phyloP scores from a whole-genome alignment of 2,888 invertebrate species.

The Drosophila sordidula region DNA sequence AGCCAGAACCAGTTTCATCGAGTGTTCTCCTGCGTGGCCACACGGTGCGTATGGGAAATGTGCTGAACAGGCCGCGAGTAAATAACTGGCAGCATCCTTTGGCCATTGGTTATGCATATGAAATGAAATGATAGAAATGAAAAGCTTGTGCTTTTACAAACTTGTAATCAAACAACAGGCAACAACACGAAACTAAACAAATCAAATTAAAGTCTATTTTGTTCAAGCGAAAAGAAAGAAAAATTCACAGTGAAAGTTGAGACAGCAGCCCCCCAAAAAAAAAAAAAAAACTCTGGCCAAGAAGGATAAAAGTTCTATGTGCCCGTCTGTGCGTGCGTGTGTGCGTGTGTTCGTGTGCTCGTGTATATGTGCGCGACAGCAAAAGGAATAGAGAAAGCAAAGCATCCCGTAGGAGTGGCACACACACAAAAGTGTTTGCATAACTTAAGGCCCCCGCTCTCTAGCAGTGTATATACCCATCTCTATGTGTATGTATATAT shows the following conservation, averaged over 20 bases:
- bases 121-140: constrained; percentile 30
- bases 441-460: constrained; percentile 61
- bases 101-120: constrained; percentile 28
- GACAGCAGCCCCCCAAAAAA: constrained; percentile 17
- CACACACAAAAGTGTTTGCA: constrained; percentile 74
- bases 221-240: background rate
- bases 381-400: constrained; percentile 76
- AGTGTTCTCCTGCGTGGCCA: constrained; percentile 34
- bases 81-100: constrained; percentile 33
- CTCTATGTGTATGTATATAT: constrained; percentile 14
- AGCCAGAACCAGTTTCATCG: constrained; percentile 15
- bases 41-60: constrained; percentile 65
- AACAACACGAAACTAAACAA: constrained; percentile 19
- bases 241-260: constrained; percentile 40
- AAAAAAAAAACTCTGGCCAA: constrained; percentile 19
- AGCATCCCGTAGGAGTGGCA: constrained; percentile 75
- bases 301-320: constrained; percentile 49
- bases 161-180: constrained; percentile 23
- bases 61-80: constrained; percentile 29
- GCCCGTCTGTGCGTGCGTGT: constrained; percentile 20
- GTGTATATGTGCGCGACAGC: constrained; percentile 40
- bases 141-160: constrained; percentile 52
- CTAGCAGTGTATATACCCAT: constrained; percentile 6
- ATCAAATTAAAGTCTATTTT: constrained; percentile 29
- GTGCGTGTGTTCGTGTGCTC: constrained; percentile 22